Evolutionary conservation across 2,797 vertebrate species (phyloP).

Genomic region (Syncerus caffer): DNA sequence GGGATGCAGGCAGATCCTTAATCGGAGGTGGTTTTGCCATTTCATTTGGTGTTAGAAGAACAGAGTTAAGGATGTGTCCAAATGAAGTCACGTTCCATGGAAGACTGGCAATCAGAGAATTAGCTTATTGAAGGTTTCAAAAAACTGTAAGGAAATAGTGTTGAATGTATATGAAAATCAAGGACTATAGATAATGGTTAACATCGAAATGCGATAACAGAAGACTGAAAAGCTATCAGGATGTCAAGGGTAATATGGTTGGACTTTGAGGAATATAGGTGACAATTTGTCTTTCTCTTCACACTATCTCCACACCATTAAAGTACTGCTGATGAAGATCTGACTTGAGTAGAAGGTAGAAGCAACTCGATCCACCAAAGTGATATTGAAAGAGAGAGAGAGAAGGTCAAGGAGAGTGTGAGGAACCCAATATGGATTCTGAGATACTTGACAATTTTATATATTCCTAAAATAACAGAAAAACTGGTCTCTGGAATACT

Average conservation of each 20-base stretch:
- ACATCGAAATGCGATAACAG: neutral
- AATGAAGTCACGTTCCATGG: neutral
- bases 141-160: neutral
- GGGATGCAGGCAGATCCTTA: neutral
- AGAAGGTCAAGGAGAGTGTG: neutral
- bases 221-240: neutral
- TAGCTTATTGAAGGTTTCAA: neutral
- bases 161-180: neutral
- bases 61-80: neutral
- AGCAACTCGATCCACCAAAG: neutral
- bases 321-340: neutral
- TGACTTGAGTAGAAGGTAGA: neutral
- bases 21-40: neutral
- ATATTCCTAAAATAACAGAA: neutral
- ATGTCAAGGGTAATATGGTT: neutral
- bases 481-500: neutral
- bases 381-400: neutral
- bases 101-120: neutral
- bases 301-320: neutral
- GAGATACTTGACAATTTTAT: neutral
- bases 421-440: neutral
- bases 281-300: neutral
- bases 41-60: neutral
- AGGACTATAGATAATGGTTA: neutral
- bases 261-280: neutral